Evolutionary conservation across 1,140 invertebrate genomes (phyloP), one percentile per base, ranked within the genome.

Genomic region (Laupala kohalensis): DNA sequence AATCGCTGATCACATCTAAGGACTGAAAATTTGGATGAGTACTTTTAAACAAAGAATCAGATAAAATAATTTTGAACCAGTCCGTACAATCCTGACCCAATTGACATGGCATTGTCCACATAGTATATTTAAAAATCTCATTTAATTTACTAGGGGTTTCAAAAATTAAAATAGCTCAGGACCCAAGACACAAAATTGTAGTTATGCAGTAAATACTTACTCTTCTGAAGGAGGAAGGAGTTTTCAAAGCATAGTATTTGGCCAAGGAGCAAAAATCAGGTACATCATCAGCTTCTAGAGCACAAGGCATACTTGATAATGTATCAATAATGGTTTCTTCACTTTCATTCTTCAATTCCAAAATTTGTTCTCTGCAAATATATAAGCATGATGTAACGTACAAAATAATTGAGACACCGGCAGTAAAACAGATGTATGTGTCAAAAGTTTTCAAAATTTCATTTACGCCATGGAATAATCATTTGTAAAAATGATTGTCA

Each of bases 191-290:
- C n/a, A n/a, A n/a, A n/a, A n/a, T n/a, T n/a, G n/a, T n/a, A n/a
- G n/a, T n/a, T n/a, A n/a, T n/a, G n/a, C n/a, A n/a, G n/a, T n/a
- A n/a, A n/a, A 72, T 6, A 72, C 75, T 75, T 74, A 83, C 88
- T 79, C 91, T 90, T 80, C 92, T 89, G 78, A 97, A 98, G 67
- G 94, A 97, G 73, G 88, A 87, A 23, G 95, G 97, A 27, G 96
- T 98, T 81, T 93, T 95, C 66, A 90, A 83, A 13, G 90, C 89
- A 82, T 97, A 98, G 82, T 97, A 97, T 80, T 96, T 92, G 24
- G 95, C 95, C 71, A 99, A 83, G 1, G 95, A 92, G 83, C 95
- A 97, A 80, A 99, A 97, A 82, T 99, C 97, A 28, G 91, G 87
- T n/a, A 99, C 92, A 84, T 99, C 97, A 76, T 95, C 95, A 4